Evolutionary conservation across 2,113 vertebrate species (phyloP).

Genomic region (Trogon melanurus): DNA sequence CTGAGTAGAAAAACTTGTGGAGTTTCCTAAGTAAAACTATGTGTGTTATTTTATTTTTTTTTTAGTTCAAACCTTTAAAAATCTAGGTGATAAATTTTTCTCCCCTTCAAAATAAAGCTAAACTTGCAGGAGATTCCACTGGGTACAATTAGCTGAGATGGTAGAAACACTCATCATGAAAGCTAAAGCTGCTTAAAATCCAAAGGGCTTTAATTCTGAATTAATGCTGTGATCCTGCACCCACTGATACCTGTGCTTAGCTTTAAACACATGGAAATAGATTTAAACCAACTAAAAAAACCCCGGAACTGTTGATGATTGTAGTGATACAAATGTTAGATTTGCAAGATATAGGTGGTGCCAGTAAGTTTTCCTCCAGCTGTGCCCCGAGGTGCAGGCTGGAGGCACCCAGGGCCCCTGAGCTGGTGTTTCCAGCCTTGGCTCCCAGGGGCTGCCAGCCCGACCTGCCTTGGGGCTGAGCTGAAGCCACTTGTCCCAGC

Average conservation of each 20-base stretch:
- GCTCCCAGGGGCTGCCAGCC: not conserved
- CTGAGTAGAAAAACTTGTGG: not conserved
- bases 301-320: fast-evolving
- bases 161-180: not conserved
- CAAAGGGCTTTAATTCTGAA: not conserved
- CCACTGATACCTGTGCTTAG: not conserved
- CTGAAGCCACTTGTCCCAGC: not conserved
- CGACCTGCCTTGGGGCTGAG: not conserved
- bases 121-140: conserved; percentile 23
- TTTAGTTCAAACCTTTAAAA: not conserved
- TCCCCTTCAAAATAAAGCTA: not conserved
- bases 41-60: not conserved
- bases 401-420: no score
- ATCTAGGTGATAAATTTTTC: not conserved
- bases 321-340: not conserved
- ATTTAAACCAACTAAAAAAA: not conserved
- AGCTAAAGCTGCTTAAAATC: conserved; percentile 13
- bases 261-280: not conserved
- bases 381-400: fast-evolving
- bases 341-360: fast-evolving
- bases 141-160: conserved; percentile 22
- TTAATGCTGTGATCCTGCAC: not conserved
- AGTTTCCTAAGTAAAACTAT: not conserved
- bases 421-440: not conserved
- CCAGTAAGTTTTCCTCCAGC: not conserved